Base-by-base conservation (phyloP, 2,888 invertebrate species). In the Steinernema carpocapsae region DNA sequence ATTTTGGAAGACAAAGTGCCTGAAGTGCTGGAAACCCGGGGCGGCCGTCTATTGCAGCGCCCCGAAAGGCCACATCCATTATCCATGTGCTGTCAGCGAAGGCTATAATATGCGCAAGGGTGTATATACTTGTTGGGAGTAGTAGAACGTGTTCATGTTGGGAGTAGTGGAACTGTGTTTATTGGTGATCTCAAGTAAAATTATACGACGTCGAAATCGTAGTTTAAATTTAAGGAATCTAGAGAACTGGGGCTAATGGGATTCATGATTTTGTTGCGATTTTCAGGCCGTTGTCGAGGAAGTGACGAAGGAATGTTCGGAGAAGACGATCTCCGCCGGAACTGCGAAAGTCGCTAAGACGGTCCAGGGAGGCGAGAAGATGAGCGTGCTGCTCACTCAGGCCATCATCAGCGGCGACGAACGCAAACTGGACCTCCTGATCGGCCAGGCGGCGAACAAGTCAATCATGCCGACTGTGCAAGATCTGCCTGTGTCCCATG, bases 381-480 rank as follows among this genome's bases (percentile, higher is more conserved):
- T 64, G 64, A 64, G 64, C 19, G 76, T 76, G 14, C 52, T 76
- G 22, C 64, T 76, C 2, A 76, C 76, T 12, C 76, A 76, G 29
- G 74, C 64, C 19, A 75, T 76, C 24, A n/a, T 76, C 43, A 46
- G 52, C 42, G 76, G 76, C n/a, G 76, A 76, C 71, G 70, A 75
- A 22, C 77, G 70, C 10, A 76, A 76, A 59, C 42, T 76, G 17
- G 76, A 59, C 19, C 64, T 64, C 2, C 19, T 64, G 32, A 64
- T 64, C 17, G 32, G 43, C 48, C 70, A 76, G 26, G 71, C 75
- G 42, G 70, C 56, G 1, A 76, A 70, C 29, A 71, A 46, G 14
- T 32, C 29, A 22, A 52, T 76, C 32, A 19, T 17, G 4, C 76
- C 74, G 6, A 76, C 76, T 6, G 77, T 76, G 22, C 76, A 64